Evolutionary conservation across 2,797 vertebrate species (phyloP).

Genomic region (Aplochiton taeniatus): DNA sequence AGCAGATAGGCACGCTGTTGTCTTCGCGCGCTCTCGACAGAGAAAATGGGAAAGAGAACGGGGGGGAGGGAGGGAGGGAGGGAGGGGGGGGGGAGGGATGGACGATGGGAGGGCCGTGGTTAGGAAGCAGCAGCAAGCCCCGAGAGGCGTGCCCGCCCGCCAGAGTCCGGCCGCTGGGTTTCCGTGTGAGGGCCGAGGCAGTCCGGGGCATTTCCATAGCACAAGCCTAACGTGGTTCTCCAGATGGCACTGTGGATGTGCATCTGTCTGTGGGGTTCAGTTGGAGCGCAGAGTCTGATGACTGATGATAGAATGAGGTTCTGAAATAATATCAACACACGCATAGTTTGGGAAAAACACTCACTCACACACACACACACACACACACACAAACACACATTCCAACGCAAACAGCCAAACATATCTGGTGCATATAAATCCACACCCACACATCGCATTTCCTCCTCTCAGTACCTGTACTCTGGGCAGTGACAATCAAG

Average conservation of each 20-base stretch:
- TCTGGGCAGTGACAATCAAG: too few relatives aligned
- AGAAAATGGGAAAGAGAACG: background rate
- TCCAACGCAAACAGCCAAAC: too few relatives aligned
- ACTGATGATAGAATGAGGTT: background rate
- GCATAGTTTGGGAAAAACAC: background rate
- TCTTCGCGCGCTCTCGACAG: conserved; percentile 19
- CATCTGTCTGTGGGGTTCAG: background rate
- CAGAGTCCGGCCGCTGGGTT: conserved; percentile 1
- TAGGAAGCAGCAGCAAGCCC: conserved; percentile 45
- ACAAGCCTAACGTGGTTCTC: conserved; percentile 12
- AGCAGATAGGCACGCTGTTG: conserved; percentile 48
- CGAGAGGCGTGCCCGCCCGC: conserved; percentile 17
- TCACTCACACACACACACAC: conserved; percentile 2
- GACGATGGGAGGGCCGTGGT: conserved; percentile 32
- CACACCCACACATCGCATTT: too few relatives aligned
- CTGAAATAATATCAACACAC: background rate
- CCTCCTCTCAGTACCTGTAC: too few relatives aligned
- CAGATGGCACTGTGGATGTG: background rate
- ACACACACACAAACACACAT: too few relatives aligned
- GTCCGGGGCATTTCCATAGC: conserved; percentile 2
- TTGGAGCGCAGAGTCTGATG: conserved; percentile 1
- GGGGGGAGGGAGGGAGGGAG: conserved; percentile 19
- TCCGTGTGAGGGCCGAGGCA: background rate
- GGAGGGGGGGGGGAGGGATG: background rate
- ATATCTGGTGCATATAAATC: too few relatives aligned